Conservation (phyloP, 2,113 vertebrate species). For the human (Homo sapiens) region DNA sequence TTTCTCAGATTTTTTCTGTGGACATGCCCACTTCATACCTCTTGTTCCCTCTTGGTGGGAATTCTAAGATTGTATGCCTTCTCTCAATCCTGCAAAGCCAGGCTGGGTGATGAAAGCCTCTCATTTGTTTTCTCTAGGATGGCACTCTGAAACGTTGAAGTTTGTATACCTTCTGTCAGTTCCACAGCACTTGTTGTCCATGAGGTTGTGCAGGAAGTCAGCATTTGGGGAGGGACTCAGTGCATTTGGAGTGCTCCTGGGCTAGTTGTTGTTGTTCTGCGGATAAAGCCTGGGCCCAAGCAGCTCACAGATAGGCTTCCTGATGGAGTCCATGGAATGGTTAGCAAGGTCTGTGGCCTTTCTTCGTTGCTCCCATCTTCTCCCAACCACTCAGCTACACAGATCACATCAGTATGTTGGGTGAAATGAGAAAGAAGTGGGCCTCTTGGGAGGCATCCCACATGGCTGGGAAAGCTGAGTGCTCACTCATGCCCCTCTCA, state of each 20-base stretch:
- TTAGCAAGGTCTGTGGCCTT: not conserved
- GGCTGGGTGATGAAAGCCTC: not conserved
- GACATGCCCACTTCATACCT: not conserved
- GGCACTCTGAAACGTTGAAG: not conserved
- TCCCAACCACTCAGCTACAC: not conserved
- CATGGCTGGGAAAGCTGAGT: not conserved
- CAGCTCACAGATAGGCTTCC: not conserved
- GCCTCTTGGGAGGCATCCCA: not conserved
- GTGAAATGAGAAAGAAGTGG: not conserved
- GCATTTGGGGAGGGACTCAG: not conserved
- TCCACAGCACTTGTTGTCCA: not conserved
- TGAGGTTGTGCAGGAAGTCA: not conserved
- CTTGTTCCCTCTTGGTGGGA: not conserved
- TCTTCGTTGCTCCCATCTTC: not conserved
- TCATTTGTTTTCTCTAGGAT: not conserved
- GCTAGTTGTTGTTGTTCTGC: too few species aligned
- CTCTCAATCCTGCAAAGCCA: not conserved
- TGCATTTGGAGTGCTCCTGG: not conserved
- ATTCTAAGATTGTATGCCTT: not conserved
- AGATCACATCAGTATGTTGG: not conserved
- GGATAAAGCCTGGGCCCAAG: not conserved
- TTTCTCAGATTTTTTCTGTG: not conserved
- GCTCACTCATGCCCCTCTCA: not conserved
- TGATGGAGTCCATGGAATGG: not conserved
- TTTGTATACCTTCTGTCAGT: not conserved